Percentiles rank a stretch among this genome's conserved stretches.
These are phyloP conservation scores for Etheostoma spectabile DNA, from an alignment of 2,113 vertebrate genomes.

Conservation along the genomic window DNA sequence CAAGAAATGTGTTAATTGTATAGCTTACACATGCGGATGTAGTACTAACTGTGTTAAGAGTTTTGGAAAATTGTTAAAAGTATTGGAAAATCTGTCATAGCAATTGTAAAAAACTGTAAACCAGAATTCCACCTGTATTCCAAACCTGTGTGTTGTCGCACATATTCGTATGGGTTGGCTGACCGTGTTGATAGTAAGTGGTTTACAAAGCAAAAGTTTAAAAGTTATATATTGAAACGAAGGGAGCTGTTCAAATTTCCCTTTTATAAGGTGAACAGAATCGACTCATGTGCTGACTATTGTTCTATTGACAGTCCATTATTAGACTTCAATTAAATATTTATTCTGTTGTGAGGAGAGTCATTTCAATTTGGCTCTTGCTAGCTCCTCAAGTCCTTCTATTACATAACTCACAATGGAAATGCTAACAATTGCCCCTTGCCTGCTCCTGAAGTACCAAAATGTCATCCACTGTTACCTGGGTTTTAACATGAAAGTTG, in stretches of 20 bases:
- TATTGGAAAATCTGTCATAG: too few relatives aligned
- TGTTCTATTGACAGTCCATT: slow-evolving; percentile 51
- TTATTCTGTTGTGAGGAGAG: slow-evolving; percentile 72
- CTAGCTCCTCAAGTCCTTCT: slow-evolving; percentile 46
- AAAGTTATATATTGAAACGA: slow-evolving; percentile 74
- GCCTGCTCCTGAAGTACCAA: slow-evolving; percentile 45
- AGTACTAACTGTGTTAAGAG: too few relatives aligned
- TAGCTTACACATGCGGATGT: too few relatives aligned
- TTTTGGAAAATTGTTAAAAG: too few relatives aligned
- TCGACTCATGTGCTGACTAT: slow-evolving; percentile 48
- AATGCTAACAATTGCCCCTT: slow-evolving; percentile 70
- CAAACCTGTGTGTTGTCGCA: slow-evolving; percentile 71
- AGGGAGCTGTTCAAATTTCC: slow-evolving; percentile 47
- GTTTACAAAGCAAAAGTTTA: slow-evolving; percentile 73
- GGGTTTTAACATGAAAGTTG: slow-evolving; percentile 56
- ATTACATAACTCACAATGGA: slow-evolving; percentile 65
- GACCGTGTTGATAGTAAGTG: slow-evolving; percentile 73
- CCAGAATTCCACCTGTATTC: slow-evolving; percentile 49
- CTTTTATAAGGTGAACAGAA: slow-evolving; percentile 61
- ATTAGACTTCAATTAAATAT: slow-evolving; percentile 77
- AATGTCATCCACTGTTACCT: slow-evolving; percentile 54
- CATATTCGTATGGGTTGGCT: slow-evolving; percentile 77
- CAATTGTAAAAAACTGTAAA: too few relatives aligned
- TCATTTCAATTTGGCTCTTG: slow-evolving; percentile 71
- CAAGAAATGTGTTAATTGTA: too few relatives aligned